Base-by-base conservation (phyloP, 2,797 vertebrate species). In the Notoglanidium macrostoma region DNA sequence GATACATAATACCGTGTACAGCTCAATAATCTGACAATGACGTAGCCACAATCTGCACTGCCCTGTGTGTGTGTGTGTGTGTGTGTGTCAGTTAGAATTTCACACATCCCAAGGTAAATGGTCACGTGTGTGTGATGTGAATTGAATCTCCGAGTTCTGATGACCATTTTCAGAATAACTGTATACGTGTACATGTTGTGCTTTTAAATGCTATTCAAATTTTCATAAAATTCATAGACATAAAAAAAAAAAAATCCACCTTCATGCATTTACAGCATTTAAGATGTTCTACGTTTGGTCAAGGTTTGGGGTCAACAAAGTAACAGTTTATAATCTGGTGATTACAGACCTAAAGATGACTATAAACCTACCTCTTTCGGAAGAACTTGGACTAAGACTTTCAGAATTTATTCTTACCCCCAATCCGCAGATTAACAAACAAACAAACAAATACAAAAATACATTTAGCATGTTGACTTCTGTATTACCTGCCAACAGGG, bases 21-120 rank as follows among this genome's bases (percentile, higher is more conserved):
- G 88, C 55, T 79, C 85, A 83, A 85, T 87, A 89, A 85, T 87
- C 83, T 79, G 49, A 57, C 63, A 65, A 61, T 87, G 80, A 86
- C 88, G 74, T 83, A 87, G 63, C 46, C 55, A 87, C 49, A 77
- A 40, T 59, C 59, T 85, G 79, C 70, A 80, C 77, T 80, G 57
- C 57, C 57, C 44, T 44, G 26, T 76, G 68, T 79, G 85, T 86
- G n/a, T 80, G 83, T 79, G 67, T 85, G 83, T 87, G 59, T 85
- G 68, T 74, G 74, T 84, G 51, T 61, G 7, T 35, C 5, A 29
- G 15, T 0, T 29, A 26, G 29, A 68, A 67, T 72, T 40, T 40
- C 68, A 68, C 29, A 68, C 67, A 68, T 14, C 29, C 32, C 14
- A 65, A 65, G 35, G 32, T 68, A 68, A 35, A 11, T 29, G 63